Percentiles rank a stretch among this genome's conserved stretches.
phyloP scores from a whole-genome alignment of 2,888 invertebrate genomes.

The Heliconius ethilla region DNA sequence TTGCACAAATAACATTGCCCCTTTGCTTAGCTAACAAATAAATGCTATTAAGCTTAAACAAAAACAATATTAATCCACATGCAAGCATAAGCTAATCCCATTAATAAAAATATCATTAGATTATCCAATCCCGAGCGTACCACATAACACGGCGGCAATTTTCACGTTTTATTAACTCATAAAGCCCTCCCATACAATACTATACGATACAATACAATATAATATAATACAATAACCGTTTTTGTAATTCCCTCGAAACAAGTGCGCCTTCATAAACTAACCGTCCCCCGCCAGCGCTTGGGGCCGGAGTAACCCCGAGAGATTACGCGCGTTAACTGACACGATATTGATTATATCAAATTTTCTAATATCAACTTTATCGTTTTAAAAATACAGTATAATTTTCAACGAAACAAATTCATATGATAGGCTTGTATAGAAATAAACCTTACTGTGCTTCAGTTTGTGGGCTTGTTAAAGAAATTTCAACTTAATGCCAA shows the following conservation, averaged over 20 bases:
- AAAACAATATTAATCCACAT: slow-evolving; percentile 35
- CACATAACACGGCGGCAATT: slow-evolving; percentile 58
- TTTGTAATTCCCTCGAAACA: slow-evolving; percentile 76
- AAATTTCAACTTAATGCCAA: slow-evolving; percentile 45
- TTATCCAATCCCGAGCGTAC: slow-evolving; percentile 50
- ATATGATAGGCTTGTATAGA: slow-evolving; percentile 51
- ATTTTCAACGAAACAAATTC: slow-evolving; percentile 35
- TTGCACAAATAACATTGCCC: neutral
- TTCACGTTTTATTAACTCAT: slow-evolving; percentile 77
- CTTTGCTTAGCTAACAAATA: neutral
- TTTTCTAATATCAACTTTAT: slow-evolving; percentile 50
- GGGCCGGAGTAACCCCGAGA: slow-evolving; percentile 66
- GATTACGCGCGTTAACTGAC: slow-evolving; percentile 69
- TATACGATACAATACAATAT: slow-evolving; percentile 55
- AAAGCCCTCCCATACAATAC: slow-evolving; percentile 62
- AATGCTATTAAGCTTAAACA: neutral
- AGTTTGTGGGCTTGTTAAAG: slow-evolving; percentile 33
- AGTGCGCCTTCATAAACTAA: slow-evolving; percentile 78
- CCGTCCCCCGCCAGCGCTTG: slow-evolving; percentile 74
- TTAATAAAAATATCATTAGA: slow-evolving; percentile 60
- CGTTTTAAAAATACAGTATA: slow-evolving; percentile 21
- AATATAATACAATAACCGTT: slow-evolving; percentile 67
- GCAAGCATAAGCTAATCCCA: slow-evolving; percentile 56
- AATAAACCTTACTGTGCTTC: slow-evolving; percentile 51
- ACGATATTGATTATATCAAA: slow-evolving; percentile 57